These are phyloP conservation scores for Meandrina meandrites DNA, from an alignment of 92 coral and sea anemone genomes.

Conservation along the genomic window DNA sequence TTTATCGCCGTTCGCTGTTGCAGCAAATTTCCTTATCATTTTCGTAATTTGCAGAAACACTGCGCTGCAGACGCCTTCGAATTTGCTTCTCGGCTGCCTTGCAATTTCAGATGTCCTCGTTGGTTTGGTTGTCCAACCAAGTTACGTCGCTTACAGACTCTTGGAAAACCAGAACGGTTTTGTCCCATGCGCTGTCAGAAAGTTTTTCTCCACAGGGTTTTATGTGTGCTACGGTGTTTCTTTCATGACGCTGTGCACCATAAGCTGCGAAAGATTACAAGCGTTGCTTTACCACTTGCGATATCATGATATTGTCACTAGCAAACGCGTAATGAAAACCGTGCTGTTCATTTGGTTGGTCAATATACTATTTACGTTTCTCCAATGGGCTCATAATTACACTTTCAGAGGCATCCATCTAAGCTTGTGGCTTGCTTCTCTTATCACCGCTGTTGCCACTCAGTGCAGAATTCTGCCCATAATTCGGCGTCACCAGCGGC, in stretches of 20 bases:
- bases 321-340: slow-evolving; percentile 39
- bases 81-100: slow-evolving; percentile 61
- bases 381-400: slow-evolving; percentile 71
- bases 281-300: slow-evolving; percentile 68
- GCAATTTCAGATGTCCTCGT: slow-evolving; percentile 74
- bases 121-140: slow-evolving; percentile 71
- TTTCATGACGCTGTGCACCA: slow-evolving; percentile 76
- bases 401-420: slow-evolving; percentile 63
- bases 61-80: slow-evolving; percentile 66
- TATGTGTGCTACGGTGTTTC: slow-evolving; percentile 81
- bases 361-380: slow-evolving; percentile 53
- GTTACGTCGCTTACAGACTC: slow-evolving; percentile 66
- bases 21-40: slow-evolving; percentile 52
- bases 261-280: slow-evolving; percentile 78
- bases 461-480: slow-evolving; percentile 57
- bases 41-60: slow-evolving; percentile 49
- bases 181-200: slow-evolving; percentile 68
- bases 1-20: slow-evolving; percentile 74
- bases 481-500: slow-evolving; percentile 50
- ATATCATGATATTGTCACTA: slow-evolving; percentile 51
- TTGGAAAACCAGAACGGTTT: slow-evolving; percentile 58
- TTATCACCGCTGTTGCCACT: slow-evolving; percentile 44
- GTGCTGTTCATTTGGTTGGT: slow-evolving; percentile 60
- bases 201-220: slow-evolving; percentile 69
- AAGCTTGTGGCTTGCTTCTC: slow-evolving; percentile 54